Evolutionary conservation across 1,140 invertebrate genomes (phyloP), one percentile per base, ranked within the genome.

Genomic region (Drosophila funebris): DNA sequence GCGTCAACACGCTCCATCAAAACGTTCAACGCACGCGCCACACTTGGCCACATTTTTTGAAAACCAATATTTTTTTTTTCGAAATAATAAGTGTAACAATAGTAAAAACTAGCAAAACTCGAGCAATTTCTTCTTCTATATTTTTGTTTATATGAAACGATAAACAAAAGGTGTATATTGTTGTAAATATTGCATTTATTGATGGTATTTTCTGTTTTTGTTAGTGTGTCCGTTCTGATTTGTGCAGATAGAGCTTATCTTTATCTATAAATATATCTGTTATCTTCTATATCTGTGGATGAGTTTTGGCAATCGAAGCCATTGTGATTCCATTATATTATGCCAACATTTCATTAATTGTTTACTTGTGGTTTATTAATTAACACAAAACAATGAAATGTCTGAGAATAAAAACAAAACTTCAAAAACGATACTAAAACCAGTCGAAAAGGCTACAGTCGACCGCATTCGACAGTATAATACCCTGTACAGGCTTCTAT

Each of bases 1-100:
- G 85, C 52, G 85, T 71, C 67, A 71, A 64, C 68, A 71, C 84
- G 73, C 78, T 82, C 58, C 22, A 33, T 33, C 16, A 56, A 57
- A 33, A 37, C 24, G 16, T n/a, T 16, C 1, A 37, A 64, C 48
- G 46, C 43, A 52, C 37, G 36, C 43, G 61, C 41, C 22, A n/a
- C 37, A 29, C 3, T 16, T 18, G 22, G 43, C 4, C 39, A 37
- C 22, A 3, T 50, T 48, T 63, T 61, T 62, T n/a, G 29, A 27
- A 56, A 50, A 24, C 13, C 4, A 9, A 37, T 9, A 39, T 14
- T 24, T 24, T 24, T 13, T 9, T 7, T 11, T 37, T 9, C 18
- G 24, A 41, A 18, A 52, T 16, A 13, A 1, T 13, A 4, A 13
- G 33, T 36, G 33, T 4, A 36, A 1, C 9, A 31, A 31, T 3